Conservation (phyloP, 1,140 invertebrate genomes). For the Glomeris maerens region DNA sequence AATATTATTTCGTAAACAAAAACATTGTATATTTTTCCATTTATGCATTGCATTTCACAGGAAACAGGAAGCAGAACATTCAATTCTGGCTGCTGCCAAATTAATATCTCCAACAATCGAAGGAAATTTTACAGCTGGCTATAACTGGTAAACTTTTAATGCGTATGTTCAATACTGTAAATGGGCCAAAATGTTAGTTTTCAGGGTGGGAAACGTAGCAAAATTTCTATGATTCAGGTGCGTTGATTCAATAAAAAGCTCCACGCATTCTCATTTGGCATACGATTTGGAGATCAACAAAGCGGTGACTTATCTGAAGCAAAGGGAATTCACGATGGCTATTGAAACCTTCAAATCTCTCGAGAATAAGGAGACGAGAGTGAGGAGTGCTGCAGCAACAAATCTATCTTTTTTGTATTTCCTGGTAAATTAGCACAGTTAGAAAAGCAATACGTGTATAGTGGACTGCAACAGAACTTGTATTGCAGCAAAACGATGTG, state of each 20-base stretch:
- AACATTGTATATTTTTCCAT: neutral
- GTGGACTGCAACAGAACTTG: neutral
- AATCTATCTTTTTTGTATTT: slow-evolving; percentile 83
- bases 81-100: slow-evolving; percentile 78
- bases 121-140: slow-evolving; percentile 57
- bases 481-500: slow-evolving; percentile 58
- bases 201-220: no score
- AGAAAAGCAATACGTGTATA: neutral
- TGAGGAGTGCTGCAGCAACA: slow-evolving; percentile 68
- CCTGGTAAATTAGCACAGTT: slow-evolving; percentile 41
- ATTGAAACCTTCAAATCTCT: slow-evolving; percentile 78
- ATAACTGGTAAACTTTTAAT: slow-evolving; percentile 34
- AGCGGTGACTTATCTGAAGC: slow-evolving; percentile 73
- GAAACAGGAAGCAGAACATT: slow-evolving; percentile 62
- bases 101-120: slow-evolving; percentile 78
- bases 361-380: slow-evolving; percentile 69
- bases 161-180: neutral
- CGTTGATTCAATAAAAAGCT: slow-evolving; percentile 59
- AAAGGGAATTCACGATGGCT: slow-evolving; percentile 60
- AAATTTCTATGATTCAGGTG: slow-evolving; percentile 25
- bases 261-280: slow-evolving; percentile 58
- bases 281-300: slow-evolving; percentile 88
- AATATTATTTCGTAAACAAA: neutral
- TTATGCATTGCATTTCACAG: slow-evolving; percentile 18
- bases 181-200: no score